Percentiles rank a stretch among this genome's conserved stretches.
Evolutionary conservation across 2,113 vertebrate species (phyloP).

Genomic region (Halcyon malimbica): DNA sequence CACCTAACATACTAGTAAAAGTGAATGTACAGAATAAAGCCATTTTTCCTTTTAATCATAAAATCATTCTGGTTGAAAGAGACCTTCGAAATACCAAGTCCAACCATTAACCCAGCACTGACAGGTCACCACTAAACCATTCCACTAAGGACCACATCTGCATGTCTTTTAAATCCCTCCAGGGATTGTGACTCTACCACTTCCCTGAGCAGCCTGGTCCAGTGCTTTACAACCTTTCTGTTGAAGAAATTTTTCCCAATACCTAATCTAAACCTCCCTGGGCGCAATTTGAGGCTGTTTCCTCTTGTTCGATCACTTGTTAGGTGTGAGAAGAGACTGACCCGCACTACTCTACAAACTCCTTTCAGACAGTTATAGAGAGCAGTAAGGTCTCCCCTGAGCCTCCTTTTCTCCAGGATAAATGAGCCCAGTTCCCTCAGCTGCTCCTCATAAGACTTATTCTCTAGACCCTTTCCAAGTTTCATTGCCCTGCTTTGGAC

Average conservation of each 20-base stretch:
- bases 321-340: neutral
- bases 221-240: neutral
- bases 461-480: neutral
- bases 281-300: neutral
- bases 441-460: neutral
- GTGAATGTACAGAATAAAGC: neutral
- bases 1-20: neutral
- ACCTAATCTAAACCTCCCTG: neutral
- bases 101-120: neutral
- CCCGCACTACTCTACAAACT: neutral
- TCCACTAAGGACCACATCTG: neutral
- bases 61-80: neutral
- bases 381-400: neutral
- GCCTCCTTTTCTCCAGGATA: neutral
- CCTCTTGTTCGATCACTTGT: neutral
- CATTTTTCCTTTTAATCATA: neutral
- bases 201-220: neutral
- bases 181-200: neutral
- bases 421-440: neutral
- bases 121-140: neutral
- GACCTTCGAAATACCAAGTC: neutral
- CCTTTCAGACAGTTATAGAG: neutral
- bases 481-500: neutral
- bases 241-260: neutral
- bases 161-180: neutral